phyloP scores from a whole-genome alignment of 2,888 invertebrate genomes.

The Drosophila merina region DNA sequence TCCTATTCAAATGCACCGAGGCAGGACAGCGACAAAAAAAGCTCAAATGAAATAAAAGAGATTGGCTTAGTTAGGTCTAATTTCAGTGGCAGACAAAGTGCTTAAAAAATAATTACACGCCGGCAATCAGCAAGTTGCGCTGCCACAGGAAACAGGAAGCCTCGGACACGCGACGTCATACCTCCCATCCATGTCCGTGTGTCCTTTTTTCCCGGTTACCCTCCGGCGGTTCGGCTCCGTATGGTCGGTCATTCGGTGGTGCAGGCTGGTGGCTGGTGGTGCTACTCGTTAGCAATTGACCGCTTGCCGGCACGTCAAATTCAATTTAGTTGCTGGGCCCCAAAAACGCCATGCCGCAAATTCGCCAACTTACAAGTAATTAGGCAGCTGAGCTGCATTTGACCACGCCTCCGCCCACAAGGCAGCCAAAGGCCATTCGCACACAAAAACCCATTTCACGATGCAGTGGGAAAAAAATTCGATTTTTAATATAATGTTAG shows the following conservation, averaged over 20 bases:
- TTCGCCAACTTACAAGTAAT: conserved; percentile 82
- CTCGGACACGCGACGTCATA: conserved; percentile 72
- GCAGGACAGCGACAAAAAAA: conserved; percentile 9
- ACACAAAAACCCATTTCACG: neutral
- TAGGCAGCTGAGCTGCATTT: conserved; percentile 72
- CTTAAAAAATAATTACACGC: conserved; percentile 80
- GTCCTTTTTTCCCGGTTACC: conserved; percentile 11
- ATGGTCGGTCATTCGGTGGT: conserved; percentile 4
- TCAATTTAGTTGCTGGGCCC: conserved; percentile 75
- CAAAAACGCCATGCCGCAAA: conserved; percentile 74
- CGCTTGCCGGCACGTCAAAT: conserved; percentile 62
- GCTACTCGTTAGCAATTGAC: conserved; percentile 46
- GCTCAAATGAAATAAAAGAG: conserved; percentile 43
- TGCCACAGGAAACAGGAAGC: conserved; percentile 71
- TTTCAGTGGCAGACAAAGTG: conserved; percentile 72
- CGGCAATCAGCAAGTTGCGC: conserved; percentile 68
- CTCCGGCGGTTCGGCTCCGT: conserved; percentile 16
- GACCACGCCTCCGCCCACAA: conserved; percentile 23
- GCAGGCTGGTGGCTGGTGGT: conserved; percentile 24
- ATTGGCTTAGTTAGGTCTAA: conserved; percentile 77
- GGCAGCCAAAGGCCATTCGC: conserved; percentile 16
- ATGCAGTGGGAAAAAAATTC: neutral
- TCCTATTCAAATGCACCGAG: conserved; percentile 65
- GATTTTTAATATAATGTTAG: neutral
- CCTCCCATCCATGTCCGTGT: conserved; percentile 47